Base-by-base conservation (phyloP, 2,113 vertebrate species). In the Acrocephalus kingi region DNA sequence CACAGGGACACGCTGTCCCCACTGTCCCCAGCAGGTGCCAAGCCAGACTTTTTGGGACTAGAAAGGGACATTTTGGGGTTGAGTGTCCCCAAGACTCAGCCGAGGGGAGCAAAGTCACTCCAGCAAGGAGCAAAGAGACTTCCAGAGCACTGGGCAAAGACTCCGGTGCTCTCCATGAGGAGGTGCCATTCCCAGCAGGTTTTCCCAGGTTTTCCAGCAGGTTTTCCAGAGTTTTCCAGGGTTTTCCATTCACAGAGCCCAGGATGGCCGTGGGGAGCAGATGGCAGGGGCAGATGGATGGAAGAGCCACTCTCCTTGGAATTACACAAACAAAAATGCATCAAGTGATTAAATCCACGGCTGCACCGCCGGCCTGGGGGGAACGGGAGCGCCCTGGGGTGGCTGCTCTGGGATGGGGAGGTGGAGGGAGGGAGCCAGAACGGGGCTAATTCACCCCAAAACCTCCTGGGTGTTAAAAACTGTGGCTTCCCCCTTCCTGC, bases 251-350 rank as follows among this genome's bases (percentile, higher is more conserved):
- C 83, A 85, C 49, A 2, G 46, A 1, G 71, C 48, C 59, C 28
- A 2, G 90, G 88, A 35, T 10, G 22, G 78, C 84, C 24, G 2
- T 21, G 68, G 92, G 96, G 86, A 98, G 97, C 98, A 98, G 98
- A 98, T 98, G 98, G 98, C 71, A 9, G 76, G 94, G 97, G 97
- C 98, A 98, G 98, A 98, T 97, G 98, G 95, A 97, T 96, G 84
- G 62, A 85, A 95, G 96, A 94, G 91, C 89, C 96, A 54, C 96
- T 93, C 96, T 71, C 18, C 92, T 90, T 77, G 82, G n/a, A 94
- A 96, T 97, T 86, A 94, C 87, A 97, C 96, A 95, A 97, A 96
- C 94, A 89, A 97, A 97, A 95, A 92, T 46, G 94, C 93, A 96
- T 92, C 88, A 94, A 97, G 92, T 76, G 97, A 97, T 98, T 97